These are phyloP conservation scores for Trissolcus basalis DNA, from an alignment of 1,140 invertebrate genomes.

Conservation along the genomic window DNA sequence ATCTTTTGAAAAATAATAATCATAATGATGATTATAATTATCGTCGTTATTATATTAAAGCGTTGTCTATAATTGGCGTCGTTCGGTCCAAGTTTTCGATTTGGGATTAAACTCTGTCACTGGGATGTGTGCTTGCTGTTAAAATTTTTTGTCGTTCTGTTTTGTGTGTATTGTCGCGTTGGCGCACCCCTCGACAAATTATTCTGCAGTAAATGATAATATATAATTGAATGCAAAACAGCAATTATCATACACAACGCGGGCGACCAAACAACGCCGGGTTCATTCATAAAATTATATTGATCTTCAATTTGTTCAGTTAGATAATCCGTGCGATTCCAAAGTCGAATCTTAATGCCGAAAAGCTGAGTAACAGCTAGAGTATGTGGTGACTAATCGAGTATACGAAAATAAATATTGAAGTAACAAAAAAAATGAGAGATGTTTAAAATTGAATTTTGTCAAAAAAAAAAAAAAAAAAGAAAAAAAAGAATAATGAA, in stretches of 20 bases:
- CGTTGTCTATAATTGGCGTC: too few species aligned
- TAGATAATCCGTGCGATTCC: conserved; percentile 38
- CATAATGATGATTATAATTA: too few species aligned
- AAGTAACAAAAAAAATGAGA: conserved; percentile 1
- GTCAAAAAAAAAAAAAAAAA: background rate
- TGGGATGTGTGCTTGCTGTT: too few species aligned
- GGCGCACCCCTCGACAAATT: conserved; percentile 1
- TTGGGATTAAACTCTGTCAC: too few species aligned
- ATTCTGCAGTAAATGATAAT: conserved; percentile 15
- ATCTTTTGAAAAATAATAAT: too few species aligned
- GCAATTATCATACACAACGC: conserved; percentile 6
- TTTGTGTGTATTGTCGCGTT: background rate
- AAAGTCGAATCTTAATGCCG: conserved; percentile 30
- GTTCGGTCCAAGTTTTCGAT: too few species aligned
- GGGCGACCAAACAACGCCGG: background rate
- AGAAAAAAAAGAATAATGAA: too few species aligned
- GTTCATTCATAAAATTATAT: conserved; percentile 24
- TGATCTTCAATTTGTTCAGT: conserved; percentile 21
- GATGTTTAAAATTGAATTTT: background rate
- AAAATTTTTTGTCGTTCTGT: background rate
- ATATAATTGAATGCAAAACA: conserved; percentile 28
- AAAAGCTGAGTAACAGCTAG: background rate
- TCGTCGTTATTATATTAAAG: too few species aligned
- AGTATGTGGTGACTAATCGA: conserved; percentile 18
- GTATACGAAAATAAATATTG: too few species aligned